phyloP scores from a whole-genome alignment of 2,113 vertebrate species.

The Pampusana beccarii region DNA sequence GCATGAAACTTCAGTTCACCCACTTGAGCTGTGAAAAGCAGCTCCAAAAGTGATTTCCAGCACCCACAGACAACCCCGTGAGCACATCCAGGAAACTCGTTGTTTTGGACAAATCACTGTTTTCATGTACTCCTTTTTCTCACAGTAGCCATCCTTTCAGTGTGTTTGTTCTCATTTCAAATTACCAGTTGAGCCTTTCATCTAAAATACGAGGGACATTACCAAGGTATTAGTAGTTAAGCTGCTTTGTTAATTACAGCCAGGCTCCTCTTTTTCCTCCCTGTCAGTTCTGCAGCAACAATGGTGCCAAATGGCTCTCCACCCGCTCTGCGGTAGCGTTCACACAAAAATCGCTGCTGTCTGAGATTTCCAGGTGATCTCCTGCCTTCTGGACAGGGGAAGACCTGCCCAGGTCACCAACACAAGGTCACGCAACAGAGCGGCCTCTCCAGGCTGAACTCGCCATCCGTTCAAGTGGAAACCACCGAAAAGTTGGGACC shows the following conservation, averaged over 20 bases:
- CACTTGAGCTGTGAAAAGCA: background rate
- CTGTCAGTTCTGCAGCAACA: background rate
- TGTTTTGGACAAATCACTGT: background rate
- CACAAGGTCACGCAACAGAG: background rate
- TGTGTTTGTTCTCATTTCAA: constrained; percentile 47
- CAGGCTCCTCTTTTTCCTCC: constrained; percentile 39
- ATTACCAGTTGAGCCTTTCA: constrained; percentile 43
- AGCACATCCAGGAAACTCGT: background rate
- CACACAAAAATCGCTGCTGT: background rate
- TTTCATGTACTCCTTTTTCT: background rate
- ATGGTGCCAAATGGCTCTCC: background rate
- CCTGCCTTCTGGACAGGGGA: background rate
- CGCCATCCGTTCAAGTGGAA: rapidly evolving
- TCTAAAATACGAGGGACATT: constrained; percentile 55
- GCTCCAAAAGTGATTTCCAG: background rate
- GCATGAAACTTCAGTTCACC: background rate
- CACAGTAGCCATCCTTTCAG: background rate
- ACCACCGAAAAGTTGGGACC: background rate
- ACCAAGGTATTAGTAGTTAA: constrained; percentile 62
- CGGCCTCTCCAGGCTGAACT: background rate
- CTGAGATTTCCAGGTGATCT: background rate
- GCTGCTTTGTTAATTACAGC: constrained; percentile 59
- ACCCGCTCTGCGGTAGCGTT: background rate
- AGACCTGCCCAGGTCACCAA: background rate
- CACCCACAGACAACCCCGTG: background rate